Evolutionary conservation across 1,140 invertebrate species (phyloP).

Genomic region (Lordiphosa stackelbergi): DNA sequence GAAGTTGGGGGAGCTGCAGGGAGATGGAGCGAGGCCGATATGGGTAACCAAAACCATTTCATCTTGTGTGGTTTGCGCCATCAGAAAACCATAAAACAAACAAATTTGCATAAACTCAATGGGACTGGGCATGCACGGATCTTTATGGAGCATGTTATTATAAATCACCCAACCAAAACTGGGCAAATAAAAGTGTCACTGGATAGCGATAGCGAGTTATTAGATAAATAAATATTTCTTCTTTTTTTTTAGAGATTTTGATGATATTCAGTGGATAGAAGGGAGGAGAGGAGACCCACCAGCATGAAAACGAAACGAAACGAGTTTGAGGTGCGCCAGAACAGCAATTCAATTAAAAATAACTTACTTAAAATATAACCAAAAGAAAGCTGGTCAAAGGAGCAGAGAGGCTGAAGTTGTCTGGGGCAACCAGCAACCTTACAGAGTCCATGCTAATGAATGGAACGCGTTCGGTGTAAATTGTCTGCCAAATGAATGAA

Average conservation of each 20-base stretch:
- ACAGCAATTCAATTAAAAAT: slow-evolving; percentile 48
- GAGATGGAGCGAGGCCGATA: slow-evolving; percentile 7
- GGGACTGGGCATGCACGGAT: slow-evolving; percentile 45
- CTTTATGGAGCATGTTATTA: slow-evolving; percentile 61
- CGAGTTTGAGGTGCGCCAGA: slow-evolving; percentile 8
- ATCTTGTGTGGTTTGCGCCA: slow-evolving; percentile 54
- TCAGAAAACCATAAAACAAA: slow-evolving; percentile 56
- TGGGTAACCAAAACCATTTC: slow-evolving; percentile 45
- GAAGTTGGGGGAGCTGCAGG: slow-evolving; percentile 36
- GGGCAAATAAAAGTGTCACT: slow-evolving; percentile 61
- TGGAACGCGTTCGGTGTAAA: slow-evolving; percentile 67
- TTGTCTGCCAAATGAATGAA: slow-evolving; percentile 58
- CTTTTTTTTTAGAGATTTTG: slow-evolving; percentile 24
- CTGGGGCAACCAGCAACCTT: slow-evolving; percentile 26
- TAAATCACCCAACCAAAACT: slow-evolving; percentile 52
- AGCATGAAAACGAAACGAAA: slow-evolving; percentile 34
- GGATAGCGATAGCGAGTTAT: slow-evolving; percentile 36
- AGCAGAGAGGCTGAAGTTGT: slow-evolving; percentile 17
- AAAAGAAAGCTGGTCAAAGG: slow-evolving; percentile 22
- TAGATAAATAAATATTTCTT: slow-evolving; percentile 38
- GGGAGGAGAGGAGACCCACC: slow-evolving; percentile 30
- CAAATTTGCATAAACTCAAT: slow-evolving; percentile 68
- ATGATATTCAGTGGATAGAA: too few species aligned
- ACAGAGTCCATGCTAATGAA: slow-evolving; percentile 61
- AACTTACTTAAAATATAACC: slow-evolving; percentile 45